phyloP scores from a whole-genome alignment of 2,113 vertebrate species.

The Xyliphius kryptos region DNA sequence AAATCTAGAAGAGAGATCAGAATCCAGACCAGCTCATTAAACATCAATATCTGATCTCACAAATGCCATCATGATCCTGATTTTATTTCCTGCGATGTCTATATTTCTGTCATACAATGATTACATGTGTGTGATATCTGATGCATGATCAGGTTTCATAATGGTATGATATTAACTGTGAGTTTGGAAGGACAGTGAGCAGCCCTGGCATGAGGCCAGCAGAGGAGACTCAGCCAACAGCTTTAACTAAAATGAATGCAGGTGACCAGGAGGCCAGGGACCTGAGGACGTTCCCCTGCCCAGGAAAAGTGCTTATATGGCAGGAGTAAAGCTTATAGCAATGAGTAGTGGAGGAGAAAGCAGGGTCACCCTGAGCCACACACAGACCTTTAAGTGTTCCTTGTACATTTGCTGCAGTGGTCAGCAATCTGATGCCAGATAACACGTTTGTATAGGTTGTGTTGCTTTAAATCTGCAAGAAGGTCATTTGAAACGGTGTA shows the following conservation, averaged over 20 bases:
- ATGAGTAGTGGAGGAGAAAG: not conserved
- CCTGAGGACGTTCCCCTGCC: constrained; percentile 2
- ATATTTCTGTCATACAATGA: too few relatives aligned
- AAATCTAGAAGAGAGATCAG: too few relatives aligned
- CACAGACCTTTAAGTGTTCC: constrained; percentile 20
- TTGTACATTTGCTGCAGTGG: constrained; percentile 20
- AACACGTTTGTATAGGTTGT: not conserved
- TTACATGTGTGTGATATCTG: too few relatives aligned
- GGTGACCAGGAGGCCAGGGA: constrained; percentile 17
- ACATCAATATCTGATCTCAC: too few relatives aligned
- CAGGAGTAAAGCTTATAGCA: constrained; percentile 18
- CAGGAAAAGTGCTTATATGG: constrained; percentile 32
- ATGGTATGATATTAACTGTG: constrained; percentile 1
- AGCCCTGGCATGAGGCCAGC: constrained; percentile 14
- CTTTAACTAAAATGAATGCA: constrained; percentile 27
- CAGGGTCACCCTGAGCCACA: constrained; percentile 19
- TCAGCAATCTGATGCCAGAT: constrained; percentile 27
- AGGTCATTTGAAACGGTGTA: too few relatives aligned
- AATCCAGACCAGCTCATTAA: too few relatives aligned
- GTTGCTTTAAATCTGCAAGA: too few relatives aligned
- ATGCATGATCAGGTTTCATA: not conserved
- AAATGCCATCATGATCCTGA: too few relatives aligned
- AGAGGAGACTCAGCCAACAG: not conserved
- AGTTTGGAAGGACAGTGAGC: constrained; percentile 7
- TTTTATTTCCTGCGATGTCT: too few relatives aligned